Evolutionary conservation across 2,797 vertebrate genomes (phyloP), one percentile per base, ranked within the genome.

Genomic region (Cuculus canorus): DNA sequence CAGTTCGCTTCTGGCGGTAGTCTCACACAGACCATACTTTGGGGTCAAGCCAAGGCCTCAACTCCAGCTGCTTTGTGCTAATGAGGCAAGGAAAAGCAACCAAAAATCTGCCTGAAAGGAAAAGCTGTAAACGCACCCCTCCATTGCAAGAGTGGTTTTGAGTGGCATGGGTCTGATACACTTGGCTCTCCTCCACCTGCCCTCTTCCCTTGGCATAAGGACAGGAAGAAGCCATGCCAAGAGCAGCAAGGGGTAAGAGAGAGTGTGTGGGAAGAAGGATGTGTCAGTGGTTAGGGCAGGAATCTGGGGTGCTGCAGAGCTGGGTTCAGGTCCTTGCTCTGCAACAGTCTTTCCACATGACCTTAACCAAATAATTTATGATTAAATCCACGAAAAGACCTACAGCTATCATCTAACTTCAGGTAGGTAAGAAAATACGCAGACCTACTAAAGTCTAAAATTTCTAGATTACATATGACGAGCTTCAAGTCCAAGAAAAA

Each of bases 41-140:
- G 75, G 23, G 86, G 80, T 86, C 78, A 94, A 88, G 66, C 81
- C 83, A 93, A 90, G 63, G 35, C 90, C 83, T 90, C 60, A 69
- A 64, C 32, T 90, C 70, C 90, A 92, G 81, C 78, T 90, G 92
- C 70, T 94, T 90, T 86, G 48, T 82, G 83, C 65, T 94, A 94
- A 92, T 84, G 81, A 92, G 64, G 32, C 25, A 73, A 72, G 25
- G 18, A 86, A 90, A 93, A 84, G 32, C 54, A 86, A 92, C 72
- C 47, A 76, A 81, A 92, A 95, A 75, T 8, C 61, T 71, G 57
- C 54, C 72, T 78, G 59, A 71, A 88, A 81, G 54, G n/a, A 90
- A n/a, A 28, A 69, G 45, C 39, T 79, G 30, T 48, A 84, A 90
- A 86, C 72, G 52, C 43, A 45, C 12, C 19, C 27, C 35, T 13